Percentiles rank a stretch among this genome's conserved stretches.
Evolutionary conservation across 2,888 invertebrate genomes (phyloP).

Genomic region (Rugalucina vietnamica): DNA sequence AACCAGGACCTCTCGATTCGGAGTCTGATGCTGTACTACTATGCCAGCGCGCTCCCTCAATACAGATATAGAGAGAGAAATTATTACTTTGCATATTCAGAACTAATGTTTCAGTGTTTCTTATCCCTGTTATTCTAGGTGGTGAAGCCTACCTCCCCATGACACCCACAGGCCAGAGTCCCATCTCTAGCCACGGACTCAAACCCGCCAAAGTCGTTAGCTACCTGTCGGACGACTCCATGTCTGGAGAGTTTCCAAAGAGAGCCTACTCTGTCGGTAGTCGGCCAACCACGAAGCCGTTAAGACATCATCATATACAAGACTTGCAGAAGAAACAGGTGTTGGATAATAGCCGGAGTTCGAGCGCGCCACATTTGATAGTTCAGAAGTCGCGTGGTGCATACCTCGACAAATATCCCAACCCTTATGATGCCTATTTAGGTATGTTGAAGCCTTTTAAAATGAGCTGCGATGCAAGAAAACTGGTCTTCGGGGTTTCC

Average conservation of each 20-base stretch:
- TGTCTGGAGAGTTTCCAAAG: constrained; percentile 84
- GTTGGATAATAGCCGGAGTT: constrained; percentile 86
- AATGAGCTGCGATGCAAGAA: too few species aligned
- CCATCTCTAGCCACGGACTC: constrained; percentile 83
- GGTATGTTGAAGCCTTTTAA: too few species aligned
- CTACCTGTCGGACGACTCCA: constrained; percentile 86
- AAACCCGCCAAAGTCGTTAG: constrained; percentile 92
- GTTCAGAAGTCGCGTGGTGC: constrained; percentile 58
- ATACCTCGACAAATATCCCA: constrained; percentile 13
- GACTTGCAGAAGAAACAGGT: constrained; percentile 61
- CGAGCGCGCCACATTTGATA: constrained; percentile 88
- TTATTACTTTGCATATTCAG: too few species aligned
- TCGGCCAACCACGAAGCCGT: constrained; percentile 85
- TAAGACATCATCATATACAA: constrained; percentile 65
- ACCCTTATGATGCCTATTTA: background rate
- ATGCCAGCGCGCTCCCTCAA: too few species aligned
- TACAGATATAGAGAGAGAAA: too few species aligned
- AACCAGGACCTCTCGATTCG: too few species aligned
- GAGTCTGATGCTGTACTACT: too few species aligned
- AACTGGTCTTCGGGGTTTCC: too few species aligned
- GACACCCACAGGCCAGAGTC: constrained; percentile 71
- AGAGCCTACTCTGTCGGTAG: constrained; percentile 95
- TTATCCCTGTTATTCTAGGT: too few species aligned
- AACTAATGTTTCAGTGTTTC: too few species aligned
- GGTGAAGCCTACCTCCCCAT: constrained; percentile 77